phyloP scores from a whole-genome alignment of 1,140 invertebrate species.

The Drosophila insularis region DNA sequence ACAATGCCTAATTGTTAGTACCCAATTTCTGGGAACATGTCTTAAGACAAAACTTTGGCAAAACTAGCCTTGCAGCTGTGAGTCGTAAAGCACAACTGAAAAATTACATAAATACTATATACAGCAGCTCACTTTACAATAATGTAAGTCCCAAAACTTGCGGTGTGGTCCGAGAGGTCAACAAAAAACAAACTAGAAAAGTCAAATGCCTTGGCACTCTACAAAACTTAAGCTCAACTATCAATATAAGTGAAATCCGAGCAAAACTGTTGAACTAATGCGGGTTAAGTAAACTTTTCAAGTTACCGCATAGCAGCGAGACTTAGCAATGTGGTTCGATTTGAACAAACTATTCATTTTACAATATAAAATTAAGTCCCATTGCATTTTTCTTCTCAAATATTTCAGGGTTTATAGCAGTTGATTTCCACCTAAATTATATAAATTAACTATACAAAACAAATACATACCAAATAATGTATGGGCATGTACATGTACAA shows the following conservation, averaged over 20 bases:
- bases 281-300: constrained; percentile 40
- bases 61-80: constrained; percentile 38
- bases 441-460: no score
- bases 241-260: constrained; percentile 34
- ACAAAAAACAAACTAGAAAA: not conserved
- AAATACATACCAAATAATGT: no score
- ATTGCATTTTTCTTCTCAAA: no score
- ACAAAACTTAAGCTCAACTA: constrained; percentile 21
- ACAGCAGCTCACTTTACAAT: constrained; percentile 50
- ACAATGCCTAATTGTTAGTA: constrained; percentile 46
- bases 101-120: constrained; percentile 51
- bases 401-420: no score
- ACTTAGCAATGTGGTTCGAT: no score
- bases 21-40: constrained; percentile 48
- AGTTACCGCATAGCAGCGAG: no score
- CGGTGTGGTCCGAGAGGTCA: constrained; percentile 49
- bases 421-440: no score
- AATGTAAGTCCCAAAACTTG: not conserved
- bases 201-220: constrained; percentile 33
- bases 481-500: no score
- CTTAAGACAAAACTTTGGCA: constrained; percentile 48
- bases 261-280: constrained; percentile 31
- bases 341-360: no score
- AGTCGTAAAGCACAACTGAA: constrained; percentile 47
- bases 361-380: no score